These are phyloP conservation scores for Oligia fasciuncula DNA, from an alignment of 2,888 invertebrate genomes.

Conservation along the genomic window DNA sequence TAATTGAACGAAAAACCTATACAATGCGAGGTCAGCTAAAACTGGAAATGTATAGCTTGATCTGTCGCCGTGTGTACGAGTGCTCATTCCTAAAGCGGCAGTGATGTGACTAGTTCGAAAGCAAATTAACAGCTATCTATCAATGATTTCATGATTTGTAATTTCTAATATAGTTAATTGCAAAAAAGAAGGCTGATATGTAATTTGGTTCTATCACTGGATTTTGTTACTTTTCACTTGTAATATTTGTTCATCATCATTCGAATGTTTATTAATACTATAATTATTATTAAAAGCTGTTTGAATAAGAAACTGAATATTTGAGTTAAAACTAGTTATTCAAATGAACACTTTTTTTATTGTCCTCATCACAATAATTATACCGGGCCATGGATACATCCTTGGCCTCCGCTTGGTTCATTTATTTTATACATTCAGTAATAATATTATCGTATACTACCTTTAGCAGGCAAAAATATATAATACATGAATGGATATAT, in stretches of 20 bases:
- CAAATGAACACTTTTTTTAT: slow-evolving; percentile 39
- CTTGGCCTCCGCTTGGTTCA: slow-evolving; percentile 51
- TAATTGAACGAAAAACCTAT: too few species aligned
- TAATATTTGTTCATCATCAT: slow-evolving; percentile 6
- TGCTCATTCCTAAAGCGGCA: slow-evolving; percentile 21
- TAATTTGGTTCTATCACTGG: slow-evolving; percentile 1
- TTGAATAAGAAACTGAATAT: neutral
- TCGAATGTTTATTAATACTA: slow-evolving; percentile 20
- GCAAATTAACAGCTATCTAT: slow-evolving; percentile 27
- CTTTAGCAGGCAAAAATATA: neutral
- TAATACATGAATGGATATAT: neutral
- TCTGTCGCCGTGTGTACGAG: neutral
- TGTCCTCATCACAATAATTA: slow-evolving; percentile 28
- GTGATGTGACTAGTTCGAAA: slow-evolving; percentile 34
- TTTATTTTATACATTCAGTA: slow-evolving; percentile 21
- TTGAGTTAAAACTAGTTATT: slow-evolving; percentile 56
- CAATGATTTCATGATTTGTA: slow-evolving; percentile 24
- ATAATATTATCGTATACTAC: slow-evolving; percentile 15
- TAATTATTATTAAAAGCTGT: slow-evolving; percentile 10
- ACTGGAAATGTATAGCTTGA: too few species aligned
- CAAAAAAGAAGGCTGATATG: neutral
- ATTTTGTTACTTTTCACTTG: slow-evolving; percentile 10
- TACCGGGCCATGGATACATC: slow-evolving; percentile 36
- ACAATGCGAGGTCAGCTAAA: too few species aligned
- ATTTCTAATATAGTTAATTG: slow-evolving; percentile 38